These are phyloP conservation scores for Philopedon plagiatum DNA, from an alignment of 2,888 invertebrate species.

Conservation along the genomic window DNA sequence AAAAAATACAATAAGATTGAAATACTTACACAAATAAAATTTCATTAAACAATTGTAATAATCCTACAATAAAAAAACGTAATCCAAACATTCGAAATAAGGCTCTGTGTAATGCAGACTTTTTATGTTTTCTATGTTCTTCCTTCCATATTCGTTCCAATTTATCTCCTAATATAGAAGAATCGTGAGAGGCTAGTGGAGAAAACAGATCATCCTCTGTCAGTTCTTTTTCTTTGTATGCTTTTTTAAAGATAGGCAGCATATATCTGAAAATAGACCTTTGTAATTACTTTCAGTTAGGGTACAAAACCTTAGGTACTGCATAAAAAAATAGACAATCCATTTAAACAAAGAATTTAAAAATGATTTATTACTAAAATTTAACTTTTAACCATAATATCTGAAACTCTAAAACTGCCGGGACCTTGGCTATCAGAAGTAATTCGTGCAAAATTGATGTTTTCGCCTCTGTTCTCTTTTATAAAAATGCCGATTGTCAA, in stretches of 20 bases:
- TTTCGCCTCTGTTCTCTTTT: no score
- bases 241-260: constrained; percentile 80
- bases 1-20: no score
- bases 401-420: no score
- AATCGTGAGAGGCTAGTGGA: constrained; percentile 78
- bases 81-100: constrained; percentile 61
- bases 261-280: constrained; percentile 76
- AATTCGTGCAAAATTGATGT: no score
- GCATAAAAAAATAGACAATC: no score
- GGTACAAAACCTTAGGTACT: no score
- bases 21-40: constrained; percentile 64
- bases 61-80: constrained; percentile 60
- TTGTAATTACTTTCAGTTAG: not conserved
- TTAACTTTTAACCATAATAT: no score
- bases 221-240: constrained; percentile 78
- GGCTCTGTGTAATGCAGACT: constrained; percentile 62
- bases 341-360: no score
- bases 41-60: constrained; percentile 63
- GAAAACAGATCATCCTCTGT: constrained; percentile 81
- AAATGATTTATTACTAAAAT: no score
- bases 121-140: constrained; percentile 63
- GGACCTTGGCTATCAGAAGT: no score
- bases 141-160: constrained; percentile 73
- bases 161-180: constrained; percentile 75
- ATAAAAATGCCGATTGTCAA: no score